Evolutionary conservation across 2,888 invertebrate species (phyloP).

Genomic region (Galeruca laticollis): DNA sequence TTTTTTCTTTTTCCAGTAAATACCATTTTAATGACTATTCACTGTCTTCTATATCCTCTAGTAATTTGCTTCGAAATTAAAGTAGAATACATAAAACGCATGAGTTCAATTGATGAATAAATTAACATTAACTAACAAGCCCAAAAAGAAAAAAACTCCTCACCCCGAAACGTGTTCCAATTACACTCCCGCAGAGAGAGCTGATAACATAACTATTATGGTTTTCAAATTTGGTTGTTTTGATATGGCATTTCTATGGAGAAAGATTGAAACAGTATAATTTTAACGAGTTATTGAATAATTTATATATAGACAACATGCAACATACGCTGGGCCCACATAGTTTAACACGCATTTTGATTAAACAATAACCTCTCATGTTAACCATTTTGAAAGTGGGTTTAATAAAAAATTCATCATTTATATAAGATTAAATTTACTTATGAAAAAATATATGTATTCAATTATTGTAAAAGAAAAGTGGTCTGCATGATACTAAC

Average conservation of each 20-base stretch:
- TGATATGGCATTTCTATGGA: background rate
- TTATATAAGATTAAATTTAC: no score
- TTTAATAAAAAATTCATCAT: no score
- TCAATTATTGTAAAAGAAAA: no score
- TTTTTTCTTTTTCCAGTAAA: no score
- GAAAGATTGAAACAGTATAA: constrained; percentile 30
- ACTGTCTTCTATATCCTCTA: no score
- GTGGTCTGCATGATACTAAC: no score
- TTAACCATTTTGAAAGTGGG: no score
- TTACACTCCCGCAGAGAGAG: constrained; percentile 28
- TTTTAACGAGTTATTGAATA: constrained; percentile 32
- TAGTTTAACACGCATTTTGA: background rate
- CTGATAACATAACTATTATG: constrained; percentile 30
- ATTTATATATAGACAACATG: constrained; percentile 17
- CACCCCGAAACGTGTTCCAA: constrained; percentile 26
- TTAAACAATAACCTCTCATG: background rate
- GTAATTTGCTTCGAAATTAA: background rate
- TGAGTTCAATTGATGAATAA: constrained; percentile 29
- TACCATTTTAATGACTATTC: no score
- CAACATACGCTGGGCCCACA: constrained; percentile 2
- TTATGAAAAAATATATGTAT: no score
- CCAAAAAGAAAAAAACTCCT: constrained; percentile 17
- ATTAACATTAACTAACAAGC: constrained; percentile 19
- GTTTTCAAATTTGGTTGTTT: constrained; percentile 16
- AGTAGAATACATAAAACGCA: constrained; percentile 1